Conservation (phyloP, 2,113 vertebrate genomes). For the Engraulis encrasicolus region DNA sequence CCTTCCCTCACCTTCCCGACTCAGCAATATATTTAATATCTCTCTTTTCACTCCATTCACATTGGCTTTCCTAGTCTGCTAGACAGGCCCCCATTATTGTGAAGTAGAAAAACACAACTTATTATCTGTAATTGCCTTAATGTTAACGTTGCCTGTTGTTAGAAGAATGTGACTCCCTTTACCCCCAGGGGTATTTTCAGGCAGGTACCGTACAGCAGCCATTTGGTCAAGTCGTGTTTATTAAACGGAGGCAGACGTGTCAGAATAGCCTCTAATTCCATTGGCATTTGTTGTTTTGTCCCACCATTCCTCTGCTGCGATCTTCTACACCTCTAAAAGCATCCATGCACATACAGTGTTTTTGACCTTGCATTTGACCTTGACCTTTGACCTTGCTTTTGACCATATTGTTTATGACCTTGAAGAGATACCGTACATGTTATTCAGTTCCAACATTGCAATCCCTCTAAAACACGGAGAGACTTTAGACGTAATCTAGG, state of each 20-base stretch:
- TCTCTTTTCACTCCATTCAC: neutral
- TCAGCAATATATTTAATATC: neutral
- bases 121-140: too few relatives aligned
- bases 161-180: neutral
- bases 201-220: neutral
- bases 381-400: too few relatives aligned
- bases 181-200: neutral
- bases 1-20: neutral
- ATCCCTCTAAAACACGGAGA: neutral
- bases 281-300: neutral
- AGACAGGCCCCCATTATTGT: neutral
- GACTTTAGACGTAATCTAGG: neutral
- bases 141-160: neutral
- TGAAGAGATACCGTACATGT: neutral
- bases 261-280: neutral
- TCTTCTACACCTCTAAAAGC: neutral
- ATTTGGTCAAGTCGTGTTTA: neutral
- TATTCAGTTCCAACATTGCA: neutral
- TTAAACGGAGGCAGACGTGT: neutral
- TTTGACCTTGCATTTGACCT: too few relatives aligned
- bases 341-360: neutral
- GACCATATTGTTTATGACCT: neutral
- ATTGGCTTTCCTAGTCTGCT: conserved; percentile 2
- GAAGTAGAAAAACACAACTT: neutral
- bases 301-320: neutral